Conservation (phyloP, 2,888 invertebrate species). For the Drosophila flavopinicola region DNA sequence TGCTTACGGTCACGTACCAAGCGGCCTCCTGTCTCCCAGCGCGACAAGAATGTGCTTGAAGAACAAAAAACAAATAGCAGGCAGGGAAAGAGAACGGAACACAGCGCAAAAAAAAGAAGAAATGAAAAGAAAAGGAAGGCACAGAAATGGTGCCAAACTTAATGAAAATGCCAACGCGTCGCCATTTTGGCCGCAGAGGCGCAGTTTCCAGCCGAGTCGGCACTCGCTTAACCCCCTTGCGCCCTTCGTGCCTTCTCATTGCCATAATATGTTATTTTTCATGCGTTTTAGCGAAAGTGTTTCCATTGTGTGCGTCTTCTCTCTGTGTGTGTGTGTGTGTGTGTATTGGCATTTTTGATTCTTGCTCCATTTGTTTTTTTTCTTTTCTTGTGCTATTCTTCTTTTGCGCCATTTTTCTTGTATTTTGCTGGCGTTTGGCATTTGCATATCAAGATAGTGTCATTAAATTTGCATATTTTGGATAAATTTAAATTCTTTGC, state of each 20-base stretch:
- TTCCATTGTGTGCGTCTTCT: constrained; percentile 36
- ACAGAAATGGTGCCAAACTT: constrained; percentile 68
- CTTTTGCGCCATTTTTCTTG: constrained; percentile 47
- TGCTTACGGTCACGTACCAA: constrained; percentile 67
- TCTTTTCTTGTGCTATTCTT: constrained; percentile 23
- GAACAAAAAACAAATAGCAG: constrained; percentile 14
- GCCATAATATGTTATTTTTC: constrained; percentile 66
- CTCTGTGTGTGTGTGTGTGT: constrained; percentile 7
- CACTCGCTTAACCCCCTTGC: not conserved
- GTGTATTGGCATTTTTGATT: constrained; percentile 60
- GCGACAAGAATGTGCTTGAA: constrained; percentile 60
- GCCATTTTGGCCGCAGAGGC: constrained; percentile 67
- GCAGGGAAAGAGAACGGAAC: constrained; percentile 5
- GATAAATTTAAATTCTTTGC: constrained; percentile 73
- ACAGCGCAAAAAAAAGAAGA: not conserved
- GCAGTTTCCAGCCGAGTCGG: constrained; percentile 18
- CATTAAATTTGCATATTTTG: constrained; percentile 76
- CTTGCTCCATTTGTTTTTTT: constrained; percentile 41
- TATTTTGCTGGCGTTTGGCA: constrained; percentile 43
- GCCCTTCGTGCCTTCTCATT: constrained; percentile 12
- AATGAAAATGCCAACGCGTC: constrained; percentile 76
- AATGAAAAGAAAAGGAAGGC: not conserved
- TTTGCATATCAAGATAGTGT: constrained; percentile 75
- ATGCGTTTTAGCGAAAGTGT: constrained; percentile 68
- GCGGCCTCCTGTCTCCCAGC: constrained; percentile 35